These are phyloP conservation scores for Microctenopoma steveboyesi DNA, from an alignment of 2,797 vertebrate genomes.

Conservation along the genomic window DNA sequence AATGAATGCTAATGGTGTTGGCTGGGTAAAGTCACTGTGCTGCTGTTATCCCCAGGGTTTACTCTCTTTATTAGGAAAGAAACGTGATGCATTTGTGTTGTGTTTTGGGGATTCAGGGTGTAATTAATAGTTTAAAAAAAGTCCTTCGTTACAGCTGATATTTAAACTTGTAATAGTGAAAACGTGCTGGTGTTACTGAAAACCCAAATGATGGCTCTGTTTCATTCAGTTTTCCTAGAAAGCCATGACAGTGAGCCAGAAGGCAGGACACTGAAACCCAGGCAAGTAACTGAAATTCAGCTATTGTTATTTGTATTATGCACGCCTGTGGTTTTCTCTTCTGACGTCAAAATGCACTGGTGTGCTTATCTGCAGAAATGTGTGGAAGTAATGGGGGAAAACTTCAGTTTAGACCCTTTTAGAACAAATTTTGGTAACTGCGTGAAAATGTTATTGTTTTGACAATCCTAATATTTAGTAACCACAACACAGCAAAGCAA, in stretches of 20 bases:
- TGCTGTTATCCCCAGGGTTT: background rate
- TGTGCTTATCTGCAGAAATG: background rate
- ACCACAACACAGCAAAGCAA: background rate
- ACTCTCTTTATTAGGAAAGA: background rate
- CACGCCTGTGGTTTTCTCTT: background rate
- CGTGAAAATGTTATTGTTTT: background rate
- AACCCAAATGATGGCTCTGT: background rate
- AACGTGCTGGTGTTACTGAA: background rate
- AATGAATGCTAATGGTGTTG: background rate
- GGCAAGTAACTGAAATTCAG: slow-evolving; percentile 8
- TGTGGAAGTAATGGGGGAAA: background rate
- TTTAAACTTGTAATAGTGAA: background rate
- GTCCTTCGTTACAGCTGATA: background rate
- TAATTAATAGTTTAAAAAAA: background rate
- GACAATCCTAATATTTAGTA: background rate
- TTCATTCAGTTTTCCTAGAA: background rate
- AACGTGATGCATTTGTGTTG: background rate
- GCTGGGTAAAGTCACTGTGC: background rate
- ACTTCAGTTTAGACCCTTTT: slow-evolving; percentile 7
- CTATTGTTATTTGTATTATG: background rate
- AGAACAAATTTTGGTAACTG: background rate
- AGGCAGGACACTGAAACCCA: background rate
- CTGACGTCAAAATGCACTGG: background rate
- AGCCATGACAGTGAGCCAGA: background rate
- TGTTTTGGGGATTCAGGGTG: background rate